A percentile compares a stretch with the other conserved stretches of the same genome.
Conservation (phyloP, 2,113 vertebrate genomes). For the Channa maculata region DNA sequence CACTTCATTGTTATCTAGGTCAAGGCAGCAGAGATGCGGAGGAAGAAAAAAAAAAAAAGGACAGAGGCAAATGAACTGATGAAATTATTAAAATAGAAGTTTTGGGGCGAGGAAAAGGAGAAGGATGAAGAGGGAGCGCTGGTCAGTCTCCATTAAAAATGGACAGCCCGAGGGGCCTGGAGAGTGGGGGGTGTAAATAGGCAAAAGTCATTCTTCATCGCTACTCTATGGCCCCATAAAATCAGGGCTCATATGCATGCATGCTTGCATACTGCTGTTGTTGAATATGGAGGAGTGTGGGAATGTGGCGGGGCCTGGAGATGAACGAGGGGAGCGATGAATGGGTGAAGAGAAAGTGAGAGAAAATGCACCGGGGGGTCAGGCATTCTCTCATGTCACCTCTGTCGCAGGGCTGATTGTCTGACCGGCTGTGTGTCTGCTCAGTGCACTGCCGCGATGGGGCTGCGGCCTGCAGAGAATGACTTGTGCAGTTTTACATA, state of each 20-base stretch:
- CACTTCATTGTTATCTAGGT: conserved; percentile 86
- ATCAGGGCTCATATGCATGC: conserved; percentile 59
- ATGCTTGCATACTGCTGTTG: conserved; percentile 42
- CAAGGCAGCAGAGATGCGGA: conserved; percentile 76
- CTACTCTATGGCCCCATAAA: conserved; percentile 64
- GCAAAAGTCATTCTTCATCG: conserved; percentile 63
- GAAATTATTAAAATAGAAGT: conserved; percentile 78
- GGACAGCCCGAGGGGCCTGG: conserved; percentile 64
- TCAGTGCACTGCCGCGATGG: conserved; percentile 75
- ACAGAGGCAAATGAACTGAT: conserved; percentile 80
- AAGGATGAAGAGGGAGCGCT: conserved; percentile 39
- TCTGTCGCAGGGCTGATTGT: conserved; percentile 62
- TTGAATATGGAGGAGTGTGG: conserved; percentile 75
- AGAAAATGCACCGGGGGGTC: conserved; percentile 73
- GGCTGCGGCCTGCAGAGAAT: conserved; percentile 76
- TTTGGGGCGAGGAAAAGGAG: conserved; percentile 45
- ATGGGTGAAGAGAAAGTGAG: too few species aligned
- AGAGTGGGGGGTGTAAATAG: conserved; percentile 45
- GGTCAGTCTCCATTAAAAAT: conserved; percentile 73
- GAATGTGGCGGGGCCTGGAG: conserved; percentile 56
- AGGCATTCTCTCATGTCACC: conserved; percentile 76
- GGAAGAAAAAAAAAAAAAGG: conserved; percentile 48
- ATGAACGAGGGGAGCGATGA: conserved; percentile 48
- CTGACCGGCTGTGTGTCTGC: conserved; percentile 74
- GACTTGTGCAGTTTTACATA: conserved; percentile 76